phyloP scores from a whole-genome alignment of 2,113 vertebrate species.

The Heterotilapia buettikoferi region DNA sequence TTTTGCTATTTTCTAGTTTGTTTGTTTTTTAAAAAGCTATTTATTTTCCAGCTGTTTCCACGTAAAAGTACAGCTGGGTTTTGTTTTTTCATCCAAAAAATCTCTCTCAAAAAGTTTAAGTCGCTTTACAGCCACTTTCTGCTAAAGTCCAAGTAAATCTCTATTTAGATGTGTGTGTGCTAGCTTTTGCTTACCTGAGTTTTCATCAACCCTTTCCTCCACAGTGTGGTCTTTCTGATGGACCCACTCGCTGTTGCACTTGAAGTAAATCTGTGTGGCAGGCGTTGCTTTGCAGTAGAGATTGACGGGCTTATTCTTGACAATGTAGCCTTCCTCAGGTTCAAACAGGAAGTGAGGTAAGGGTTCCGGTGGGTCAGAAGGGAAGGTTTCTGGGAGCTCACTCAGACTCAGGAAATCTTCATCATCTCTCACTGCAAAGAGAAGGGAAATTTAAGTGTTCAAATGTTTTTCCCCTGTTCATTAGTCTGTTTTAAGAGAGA shows the following conservation, averaged over 20 bases:
- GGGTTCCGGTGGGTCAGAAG: slow-evolving; percentile 92
- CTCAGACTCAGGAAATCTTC: slow-evolving; percentile 92
- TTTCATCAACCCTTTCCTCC: slow-evolving; percentile 90
- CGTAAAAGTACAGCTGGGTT: not conserved
- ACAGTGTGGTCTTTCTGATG: slow-evolving; percentile 95
- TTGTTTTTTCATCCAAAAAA: not conserved
- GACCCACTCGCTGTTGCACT: slow-evolving; percentile 97
- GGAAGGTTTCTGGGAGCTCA: slow-evolving; percentile 94
- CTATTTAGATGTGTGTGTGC: not conserved
- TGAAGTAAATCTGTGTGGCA: slow-evolving; percentile 96
- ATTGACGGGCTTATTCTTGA: slow-evolving; percentile 93
- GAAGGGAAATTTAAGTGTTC: not conserved
- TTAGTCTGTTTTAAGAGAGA: not conserved
- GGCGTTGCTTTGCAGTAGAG: slow-evolving; percentile 94
- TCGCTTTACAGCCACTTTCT: not conserved
- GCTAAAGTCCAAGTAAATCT: not conserved
- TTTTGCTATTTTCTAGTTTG: not conserved
- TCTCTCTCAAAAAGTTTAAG: not conserved
- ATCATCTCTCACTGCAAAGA: slow-evolving; percentile 70
- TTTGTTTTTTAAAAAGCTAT: not conserved
- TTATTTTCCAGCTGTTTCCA: not conserved
- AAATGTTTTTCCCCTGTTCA: not conserved
- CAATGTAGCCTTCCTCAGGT: slow-evolving; percentile 92
- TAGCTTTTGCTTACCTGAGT: slow-evolving; percentile 78
- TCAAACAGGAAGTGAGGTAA: slow-evolving; percentile 93